Conservation (phyloP, 2,888 invertebrate genomes). For the Ennomos quercinarius region DNA sequence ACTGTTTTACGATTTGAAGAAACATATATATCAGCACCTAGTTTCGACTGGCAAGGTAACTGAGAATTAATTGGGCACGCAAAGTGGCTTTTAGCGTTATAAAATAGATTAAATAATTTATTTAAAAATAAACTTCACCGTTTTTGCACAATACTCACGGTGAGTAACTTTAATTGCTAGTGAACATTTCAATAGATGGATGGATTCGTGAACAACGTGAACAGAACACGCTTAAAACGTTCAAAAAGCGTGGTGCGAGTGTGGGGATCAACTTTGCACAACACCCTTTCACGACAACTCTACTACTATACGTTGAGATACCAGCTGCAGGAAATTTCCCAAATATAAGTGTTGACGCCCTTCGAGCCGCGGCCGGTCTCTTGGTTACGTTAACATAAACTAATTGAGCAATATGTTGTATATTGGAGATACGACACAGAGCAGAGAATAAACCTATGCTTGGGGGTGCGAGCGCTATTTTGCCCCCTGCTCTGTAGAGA, state of each 20-base stretch:
- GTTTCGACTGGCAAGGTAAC: not conserved
- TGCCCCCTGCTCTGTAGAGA: too few species aligned
- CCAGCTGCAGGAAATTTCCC: conserved; percentile 46
- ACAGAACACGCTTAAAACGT: not conserved
- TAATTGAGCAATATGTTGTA: too few species aligned
- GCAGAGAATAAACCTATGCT: too few species aligned
- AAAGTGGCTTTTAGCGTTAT: too few species aligned
- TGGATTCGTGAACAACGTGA: not conserved
- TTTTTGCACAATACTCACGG: not conserved
- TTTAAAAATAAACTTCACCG: not conserved
- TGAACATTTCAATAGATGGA: not conserved
- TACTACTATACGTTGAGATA: conserved; percentile 40
- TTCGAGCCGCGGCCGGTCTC: not conserved
- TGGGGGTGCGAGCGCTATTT: too few species aligned
- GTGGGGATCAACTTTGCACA: conserved; percentile 46
- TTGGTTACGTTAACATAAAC: too few species aligned
- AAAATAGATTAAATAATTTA: too few species aligned
- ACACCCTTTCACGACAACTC: conserved; percentile 52
- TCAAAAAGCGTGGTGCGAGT: not conserved
- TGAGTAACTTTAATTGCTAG: not conserved
- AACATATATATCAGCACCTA: not conserved
- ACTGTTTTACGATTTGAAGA: conserved; percentile 8
- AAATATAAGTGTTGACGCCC: conserved; percentile 25
- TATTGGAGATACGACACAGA: too few species aligned
- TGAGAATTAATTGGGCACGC: too few species aligned